A percentile compares a stretch with the other conserved stretches of the same genome.
Evolutionary conservation across 92 coral and sea anemone genomes (phyloP).

Genomic region (Epizoanthus illoricatus): DNA sequence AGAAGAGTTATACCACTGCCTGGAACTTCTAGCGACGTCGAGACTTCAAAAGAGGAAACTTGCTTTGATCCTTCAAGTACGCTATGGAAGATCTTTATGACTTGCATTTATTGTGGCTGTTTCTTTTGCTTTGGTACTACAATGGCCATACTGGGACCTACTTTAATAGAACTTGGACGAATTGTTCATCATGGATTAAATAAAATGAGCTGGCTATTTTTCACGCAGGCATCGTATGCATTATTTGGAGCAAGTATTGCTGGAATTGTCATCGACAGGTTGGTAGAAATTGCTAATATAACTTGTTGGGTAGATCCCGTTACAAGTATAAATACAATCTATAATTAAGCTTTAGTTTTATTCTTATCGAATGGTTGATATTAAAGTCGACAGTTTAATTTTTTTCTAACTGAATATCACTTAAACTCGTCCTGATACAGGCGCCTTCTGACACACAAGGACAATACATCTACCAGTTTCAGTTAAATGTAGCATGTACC

Average conservation of each 20-base stretch:
- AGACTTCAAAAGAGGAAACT: slow-evolving; percentile 12
- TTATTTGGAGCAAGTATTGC: slow-evolving; percentile 89
- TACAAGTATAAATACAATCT: neutral
- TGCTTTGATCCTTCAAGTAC: slow-evolving; percentile 31
- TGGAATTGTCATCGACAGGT: slow-evolving; percentile 91
- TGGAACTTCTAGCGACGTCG: slow-evolving; percentile 18
- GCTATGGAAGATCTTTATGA: slow-evolving; percentile 54
- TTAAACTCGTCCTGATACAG: too few relatives aligned
- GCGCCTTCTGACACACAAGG: too few relatives aligned
- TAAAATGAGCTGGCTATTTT: slow-evolving; percentile 91
- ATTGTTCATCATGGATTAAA: slow-evolving; percentile 73
- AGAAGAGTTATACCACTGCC: neutral
- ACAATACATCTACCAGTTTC: too few relatives aligned
- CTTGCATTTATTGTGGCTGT: slow-evolving; percentile 82
- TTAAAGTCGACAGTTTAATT: too few relatives aligned
- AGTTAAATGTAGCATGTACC: too few relatives aligned
- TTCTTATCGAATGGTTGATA: too few relatives aligned
- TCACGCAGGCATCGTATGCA: slow-evolving; percentile 85
- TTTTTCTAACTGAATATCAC: too few relatives aligned
- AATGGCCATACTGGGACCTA: slow-evolving; percentile 89
- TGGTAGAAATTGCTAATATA: slow-evolving; percentile 3
- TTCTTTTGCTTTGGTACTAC: slow-evolving; percentile 93
- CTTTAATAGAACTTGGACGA: slow-evolving; percentile 78
- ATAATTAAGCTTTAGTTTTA: too few relatives aligned
- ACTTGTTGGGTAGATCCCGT: neutral